Conservation (phyloP, 2,113 vertebrate species). For the Brevimyrus niger region DNA sequence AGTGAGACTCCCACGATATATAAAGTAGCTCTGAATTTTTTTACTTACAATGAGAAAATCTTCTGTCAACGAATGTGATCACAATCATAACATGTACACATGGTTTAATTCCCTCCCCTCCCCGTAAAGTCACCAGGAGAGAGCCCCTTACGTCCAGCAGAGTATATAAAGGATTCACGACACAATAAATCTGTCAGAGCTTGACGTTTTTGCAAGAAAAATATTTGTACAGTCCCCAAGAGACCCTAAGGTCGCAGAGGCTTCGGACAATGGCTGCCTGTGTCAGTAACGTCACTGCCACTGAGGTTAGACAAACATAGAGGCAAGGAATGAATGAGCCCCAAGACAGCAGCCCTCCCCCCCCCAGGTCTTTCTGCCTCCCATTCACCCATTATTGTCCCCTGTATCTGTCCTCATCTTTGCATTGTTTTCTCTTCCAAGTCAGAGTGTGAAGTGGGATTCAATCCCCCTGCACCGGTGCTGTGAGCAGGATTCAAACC, state of each 20-base stretch:
- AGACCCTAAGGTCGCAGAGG: constrained; percentile 15
- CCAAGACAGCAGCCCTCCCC: background rate
- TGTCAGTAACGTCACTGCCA: constrained; percentile 6
- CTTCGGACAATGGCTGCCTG: constrained; percentile 16
- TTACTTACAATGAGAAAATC: constrained; percentile 2
- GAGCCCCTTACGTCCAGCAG: background rate
- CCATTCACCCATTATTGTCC: background rate
- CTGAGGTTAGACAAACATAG: constrained; percentile 16
- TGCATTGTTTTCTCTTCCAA: background rate
- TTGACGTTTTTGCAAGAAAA: constrained; percentile 26
- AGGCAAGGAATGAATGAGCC: background rate
- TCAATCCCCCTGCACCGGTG: background rate
- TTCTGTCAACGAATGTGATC: background rate
- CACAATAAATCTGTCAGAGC: constrained; percentile 30
- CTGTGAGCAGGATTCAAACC: background rate
- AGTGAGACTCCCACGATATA: background rate
- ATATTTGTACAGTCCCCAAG: constrained; percentile 30
- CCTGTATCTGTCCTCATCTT: background rate
- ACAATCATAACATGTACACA: background rate
- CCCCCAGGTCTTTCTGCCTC: background rate
- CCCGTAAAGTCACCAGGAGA: background rate
- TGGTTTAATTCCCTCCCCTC: background rate
- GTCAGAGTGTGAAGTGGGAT: background rate
- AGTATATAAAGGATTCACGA: constrained; percentile 22
- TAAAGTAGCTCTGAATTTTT: background rate